Conservation (phyloP, 2,113 vertebrate species). For the Podarcis cretensis region DNA sequence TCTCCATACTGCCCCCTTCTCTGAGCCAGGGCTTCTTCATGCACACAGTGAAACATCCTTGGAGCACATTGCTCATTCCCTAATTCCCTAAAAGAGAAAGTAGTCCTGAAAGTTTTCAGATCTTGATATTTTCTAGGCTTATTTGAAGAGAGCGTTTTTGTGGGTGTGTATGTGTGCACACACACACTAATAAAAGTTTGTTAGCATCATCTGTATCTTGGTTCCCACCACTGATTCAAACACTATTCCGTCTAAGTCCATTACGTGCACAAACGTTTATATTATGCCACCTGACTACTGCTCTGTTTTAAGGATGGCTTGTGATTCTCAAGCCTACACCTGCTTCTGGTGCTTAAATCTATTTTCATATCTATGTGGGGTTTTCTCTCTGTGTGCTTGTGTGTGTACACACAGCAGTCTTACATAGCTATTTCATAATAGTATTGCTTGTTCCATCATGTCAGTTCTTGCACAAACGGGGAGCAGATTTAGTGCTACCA, state of each 20-base stretch:
- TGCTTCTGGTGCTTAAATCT: not conserved
- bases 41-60: not conserved
- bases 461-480: slow-evolving; percentile 27
- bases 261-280: not conserved
- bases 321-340: not conserved
- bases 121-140: not conserved
- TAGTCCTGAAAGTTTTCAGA: not conserved
- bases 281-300: not conserved
- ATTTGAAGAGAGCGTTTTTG: not conserved
- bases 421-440: slow-evolving; percentile 16
- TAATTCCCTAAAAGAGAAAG: not conserved
- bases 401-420: not conserved
- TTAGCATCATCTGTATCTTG: not conserved
- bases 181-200: not conserved
- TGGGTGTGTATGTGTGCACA: not conserved
- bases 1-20: not conserved
- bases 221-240: not conserved
- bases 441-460: slow-evolving; percentile 42
- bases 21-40: not conserved
- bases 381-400: too few relatives aligned
- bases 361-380: slow-evolving; percentile 31
- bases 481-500: slow-evolving; percentile 35
- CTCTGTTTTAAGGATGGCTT: not conserved
- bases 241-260: not conserved
- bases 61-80: not conserved